A percentile compares a stretch with the other conserved stretches of the same genome.
phyloP scores from a whole-genome alignment of 1,140 invertebrate genomes.

The Eupristina koningsbergeri region DNA sequence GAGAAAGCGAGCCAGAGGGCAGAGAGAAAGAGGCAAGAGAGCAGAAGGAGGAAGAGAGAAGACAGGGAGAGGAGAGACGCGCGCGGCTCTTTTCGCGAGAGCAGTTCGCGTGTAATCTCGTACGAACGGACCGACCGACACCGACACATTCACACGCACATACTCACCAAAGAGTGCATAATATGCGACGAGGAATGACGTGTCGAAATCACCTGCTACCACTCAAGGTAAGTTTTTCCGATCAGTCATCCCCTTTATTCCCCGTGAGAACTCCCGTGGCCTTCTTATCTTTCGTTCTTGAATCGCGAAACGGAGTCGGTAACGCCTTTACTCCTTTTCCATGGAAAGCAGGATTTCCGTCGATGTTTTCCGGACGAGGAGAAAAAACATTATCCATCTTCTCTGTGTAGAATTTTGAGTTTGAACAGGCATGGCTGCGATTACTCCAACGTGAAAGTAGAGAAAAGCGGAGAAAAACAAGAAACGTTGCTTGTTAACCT shows the following conservation, averaged over 20 bases:
- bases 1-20: not conserved
- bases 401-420: too few relatives aligned
- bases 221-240: slow-evolving; percentile 35
- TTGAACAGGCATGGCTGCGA: too few relatives aligned
- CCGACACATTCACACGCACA: not conserved
- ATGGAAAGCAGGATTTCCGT: not conserved
- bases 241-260: not conserved
- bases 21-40: not conserved
- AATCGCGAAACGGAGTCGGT: too few relatives aligned
- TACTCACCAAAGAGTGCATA: not conserved
- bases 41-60: not conserved
- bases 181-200: slow-evolving; percentile 43
- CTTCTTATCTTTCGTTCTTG: too few relatives aligned
- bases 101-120: not conserved
- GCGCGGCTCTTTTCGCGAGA: slow-evolving; percentile 8
- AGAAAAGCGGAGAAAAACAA: too few relatives aligned
- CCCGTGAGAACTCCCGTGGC: not conserved
- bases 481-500: not conserved
- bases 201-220: slow-evolving; percentile 40
- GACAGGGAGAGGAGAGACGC: not conserved
- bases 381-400: too few relatives aligned
- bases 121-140: too few relatives aligned
- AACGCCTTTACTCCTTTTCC: too few relatives aligned
- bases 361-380: not conserved
- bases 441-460: too few relatives aligned